phyloP scores from a whole-genome alignment of 2,888 invertebrate species.

The Lucinisca nassula region DNA sequence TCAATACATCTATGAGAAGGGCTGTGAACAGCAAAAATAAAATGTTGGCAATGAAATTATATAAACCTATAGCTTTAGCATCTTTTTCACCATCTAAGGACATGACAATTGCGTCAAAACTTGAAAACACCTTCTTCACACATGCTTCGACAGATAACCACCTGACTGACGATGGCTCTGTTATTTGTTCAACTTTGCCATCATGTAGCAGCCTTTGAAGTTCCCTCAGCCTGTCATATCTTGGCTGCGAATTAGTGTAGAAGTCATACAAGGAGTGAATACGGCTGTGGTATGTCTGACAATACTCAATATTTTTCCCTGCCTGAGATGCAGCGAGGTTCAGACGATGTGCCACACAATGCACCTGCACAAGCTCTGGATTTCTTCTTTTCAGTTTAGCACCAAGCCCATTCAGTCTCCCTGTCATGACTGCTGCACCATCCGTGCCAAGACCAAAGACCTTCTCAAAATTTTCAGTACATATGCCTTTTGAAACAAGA shows the following conservation, averaged over 20 bases:
- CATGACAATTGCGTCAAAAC: slow-evolving; percentile 22
- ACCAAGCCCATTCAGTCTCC: slow-evolving; percentile 36
- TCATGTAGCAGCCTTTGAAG: slow-evolving; percentile 26
- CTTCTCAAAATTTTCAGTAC: background rate
- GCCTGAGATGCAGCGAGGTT: slow-evolving; percentile 62
- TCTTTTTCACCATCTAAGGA: slow-evolving; percentile 35
- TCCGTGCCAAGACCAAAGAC: slow-evolving; percentile 28
- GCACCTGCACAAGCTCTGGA: slow-evolving; percentile 25
- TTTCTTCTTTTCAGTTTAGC: slow-evolving; percentile 37
- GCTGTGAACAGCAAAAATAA: slow-evolving; percentile 32
- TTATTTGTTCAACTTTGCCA: slow-evolving; percentile 25
- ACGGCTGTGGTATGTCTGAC: slow-evolving; percentile 20
- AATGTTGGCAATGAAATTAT: background rate
- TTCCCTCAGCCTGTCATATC: slow-evolving; percentile 54
- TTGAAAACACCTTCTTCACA: slow-evolving; percentile 26
- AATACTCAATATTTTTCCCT: slow-evolving; percentile 38
- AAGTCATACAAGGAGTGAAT: slow-evolving; percentile 49
- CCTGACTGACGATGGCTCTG: slow-evolving; percentile 31
- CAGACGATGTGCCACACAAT: slow-evolving; percentile 56
- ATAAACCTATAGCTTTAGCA: slow-evolving; percentile 21
- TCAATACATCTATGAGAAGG: slow-evolving; percentile 27
- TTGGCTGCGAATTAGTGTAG: slow-evolving; percentile 31
- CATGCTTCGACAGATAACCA: slow-evolving; percentile 37
- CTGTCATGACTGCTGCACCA: slow-evolving; percentile 44
- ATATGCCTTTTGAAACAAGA: background rate